Evolutionary conservation across 2,113 vertebrate genomes (phyloP).

Genomic region (Centropus bengalensis): DNA sequence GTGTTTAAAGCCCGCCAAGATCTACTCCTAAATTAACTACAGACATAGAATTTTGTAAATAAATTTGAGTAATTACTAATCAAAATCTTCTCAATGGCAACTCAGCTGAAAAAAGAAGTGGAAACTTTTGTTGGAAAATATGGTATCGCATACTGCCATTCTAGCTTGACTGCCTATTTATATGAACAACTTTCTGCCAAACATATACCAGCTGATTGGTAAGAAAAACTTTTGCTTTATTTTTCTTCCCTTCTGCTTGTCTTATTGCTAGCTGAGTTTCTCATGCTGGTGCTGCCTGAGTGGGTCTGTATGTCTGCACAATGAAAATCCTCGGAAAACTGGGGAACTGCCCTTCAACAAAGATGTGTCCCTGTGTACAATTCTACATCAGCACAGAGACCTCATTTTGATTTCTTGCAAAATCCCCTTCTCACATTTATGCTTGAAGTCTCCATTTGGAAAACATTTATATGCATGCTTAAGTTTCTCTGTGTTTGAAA

Average conservation of each 20-base stretch:
- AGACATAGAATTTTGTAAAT: conserved; percentile 35
- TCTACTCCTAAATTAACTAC: conserved; percentile 52
- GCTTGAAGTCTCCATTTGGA: not conserved
- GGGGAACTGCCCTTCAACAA: not conserved
- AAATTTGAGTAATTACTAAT: conserved; percentile 41
- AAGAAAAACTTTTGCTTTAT: not conserved
- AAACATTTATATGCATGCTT: not conserved
- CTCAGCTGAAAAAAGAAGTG: not conserved
- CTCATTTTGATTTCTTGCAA: not conserved
- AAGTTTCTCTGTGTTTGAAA: not conserved
- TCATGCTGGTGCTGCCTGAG: not conserved
- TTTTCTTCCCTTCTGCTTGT: not conserved
- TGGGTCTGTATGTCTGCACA: not conserved
- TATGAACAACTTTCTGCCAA: not conserved
- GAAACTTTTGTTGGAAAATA: conserved; percentile 25
- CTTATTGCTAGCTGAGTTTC: not conserved
- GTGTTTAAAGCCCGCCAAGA: conserved; percentile 47
- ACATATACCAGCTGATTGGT: fast-evolving
- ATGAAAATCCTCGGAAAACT: not conserved
- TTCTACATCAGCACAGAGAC: not conserved
- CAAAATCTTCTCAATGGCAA: conserved; percentile 16
- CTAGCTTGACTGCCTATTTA: not conserved
- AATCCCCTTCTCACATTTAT: not conserved
- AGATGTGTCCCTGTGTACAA: not conserved
- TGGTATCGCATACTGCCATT: not conserved